Evolutionary conservation across 2,113 vertebrate species (phyloP).

Genomic region (Apteryx mantelli): DNA sequence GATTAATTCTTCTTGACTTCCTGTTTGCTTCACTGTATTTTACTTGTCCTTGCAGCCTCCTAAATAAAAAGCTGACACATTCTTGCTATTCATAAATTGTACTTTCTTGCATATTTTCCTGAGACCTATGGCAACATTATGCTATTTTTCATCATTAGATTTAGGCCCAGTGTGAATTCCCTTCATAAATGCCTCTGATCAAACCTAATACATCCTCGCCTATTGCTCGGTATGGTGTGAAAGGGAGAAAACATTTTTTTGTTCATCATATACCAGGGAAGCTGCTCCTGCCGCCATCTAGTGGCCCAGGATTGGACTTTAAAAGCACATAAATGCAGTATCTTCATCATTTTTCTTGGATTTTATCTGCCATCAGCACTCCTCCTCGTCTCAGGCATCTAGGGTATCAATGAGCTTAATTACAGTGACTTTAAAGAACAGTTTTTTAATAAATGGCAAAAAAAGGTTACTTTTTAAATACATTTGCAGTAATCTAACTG

Average conservation of each 20-base stretch:
- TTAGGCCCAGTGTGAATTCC: not conserved
- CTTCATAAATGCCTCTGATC: not conserved
- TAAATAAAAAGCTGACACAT: not conserved
- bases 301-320: not conserved
- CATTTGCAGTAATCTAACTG: not conserved
- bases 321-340: not conserved
- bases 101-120: not conserved
- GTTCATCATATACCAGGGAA: not conserved
- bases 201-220: not conserved
- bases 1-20: not conserved
- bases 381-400: not conserved
- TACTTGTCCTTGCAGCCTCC: not conserved
- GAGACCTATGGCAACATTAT: fast-evolving
- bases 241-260: not conserved
- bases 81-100: not conserved
- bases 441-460: not conserved
- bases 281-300: not conserved
- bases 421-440: not conserved
- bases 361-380: not conserved
- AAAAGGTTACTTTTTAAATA: not conserved
- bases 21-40: not conserved
- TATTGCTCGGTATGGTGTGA: not conserved
- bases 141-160: not conserved
- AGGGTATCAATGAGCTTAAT: not conserved
- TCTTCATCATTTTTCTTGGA: not conserved